Evolutionary conservation across 2,888 invertebrate genomes (phyloP).

Genomic region (Isoperla grammatica): DNA sequence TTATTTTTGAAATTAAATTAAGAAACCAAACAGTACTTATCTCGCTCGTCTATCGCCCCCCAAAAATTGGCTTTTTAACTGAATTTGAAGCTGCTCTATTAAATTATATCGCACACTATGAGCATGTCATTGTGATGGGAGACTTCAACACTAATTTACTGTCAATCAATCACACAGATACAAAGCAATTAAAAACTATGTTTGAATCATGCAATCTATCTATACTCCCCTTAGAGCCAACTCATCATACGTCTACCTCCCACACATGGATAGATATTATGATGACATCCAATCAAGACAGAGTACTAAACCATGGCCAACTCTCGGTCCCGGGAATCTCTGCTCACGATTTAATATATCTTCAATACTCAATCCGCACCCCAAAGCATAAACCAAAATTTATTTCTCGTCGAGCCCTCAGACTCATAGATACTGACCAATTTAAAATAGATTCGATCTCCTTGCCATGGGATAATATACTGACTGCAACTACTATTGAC

Average conservation of each 20-base stretch:
- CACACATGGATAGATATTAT: constrained; percentile 8
- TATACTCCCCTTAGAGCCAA: neutral
- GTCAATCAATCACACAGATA: neutral
- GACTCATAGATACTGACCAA: neutral
- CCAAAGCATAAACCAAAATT: constrained; percentile 2
- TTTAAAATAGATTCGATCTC: neutral
- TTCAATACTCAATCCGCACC: neutral
- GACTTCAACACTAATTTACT: constrained; percentile 1
- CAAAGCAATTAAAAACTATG: neutral
- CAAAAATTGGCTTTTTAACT: neutral
- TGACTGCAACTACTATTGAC: no score
- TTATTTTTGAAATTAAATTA: constrained; percentile 3
- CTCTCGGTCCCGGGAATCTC: neutral
- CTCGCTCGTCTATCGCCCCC: constrained; percentile 8
- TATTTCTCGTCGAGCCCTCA: neutral
- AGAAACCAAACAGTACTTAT: neutral
- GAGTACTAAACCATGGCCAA: neutral
- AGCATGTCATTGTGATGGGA: constrained; percentile 2
- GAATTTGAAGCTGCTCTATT: neutral
- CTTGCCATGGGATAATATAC: neutral
- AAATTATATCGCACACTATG: neutral
- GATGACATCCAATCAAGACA: neutral
- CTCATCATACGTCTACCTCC: constrained; percentile 5
- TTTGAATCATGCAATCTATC: neutral
- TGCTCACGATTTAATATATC: no score